These are phyloP conservation scores for Glyphotaelius pellucidus DNA, from an alignment of 2,888 invertebrate genomes.

Conservation along the genomic window DNA sequence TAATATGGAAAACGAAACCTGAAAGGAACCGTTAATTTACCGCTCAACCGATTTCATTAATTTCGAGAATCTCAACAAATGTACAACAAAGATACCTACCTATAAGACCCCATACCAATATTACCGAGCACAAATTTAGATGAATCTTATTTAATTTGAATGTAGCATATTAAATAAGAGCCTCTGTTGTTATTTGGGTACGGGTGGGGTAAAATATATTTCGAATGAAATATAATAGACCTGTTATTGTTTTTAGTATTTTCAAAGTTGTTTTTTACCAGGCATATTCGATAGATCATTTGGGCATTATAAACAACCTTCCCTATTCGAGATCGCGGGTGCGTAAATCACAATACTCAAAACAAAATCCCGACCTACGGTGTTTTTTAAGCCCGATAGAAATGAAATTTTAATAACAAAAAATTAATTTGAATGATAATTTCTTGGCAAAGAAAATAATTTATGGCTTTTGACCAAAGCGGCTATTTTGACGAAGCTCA, in stretches of 20 bases:
- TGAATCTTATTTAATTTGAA: not conserved
- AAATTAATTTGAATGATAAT: too few relatives aligned
- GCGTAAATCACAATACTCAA: too few relatives aligned
- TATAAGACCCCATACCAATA: not conserved
- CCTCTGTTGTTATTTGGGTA: not conserved
- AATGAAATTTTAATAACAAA: too few relatives aligned
- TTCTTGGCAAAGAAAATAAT: too few relatives aligned
- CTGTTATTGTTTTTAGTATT: not conserved
- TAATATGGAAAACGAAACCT: constrained; percentile 46
- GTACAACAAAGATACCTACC: not conserved
- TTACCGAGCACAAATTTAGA: not conserved
- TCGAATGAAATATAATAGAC: not conserved
- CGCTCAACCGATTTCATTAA: constrained; percentile 6
- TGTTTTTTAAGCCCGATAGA: too few relatives aligned
- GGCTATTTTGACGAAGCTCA: too few relatives aligned
- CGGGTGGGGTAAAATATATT: not conserved
- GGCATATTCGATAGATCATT: not conserved
- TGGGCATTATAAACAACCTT: not conserved
- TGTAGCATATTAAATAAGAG: not conserved
- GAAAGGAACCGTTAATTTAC: constrained; percentile 5
- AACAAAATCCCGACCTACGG: too few relatives aligned
- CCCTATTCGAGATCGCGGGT: not conserved
- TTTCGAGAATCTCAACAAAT: constrained; percentile 11
- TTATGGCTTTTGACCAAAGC: too few relatives aligned
- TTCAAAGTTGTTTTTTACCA: not conserved